Evolutionary conservation across 2,888 invertebrate species (phyloP).

Genomic region (Danaus chrysippus): DNA sequence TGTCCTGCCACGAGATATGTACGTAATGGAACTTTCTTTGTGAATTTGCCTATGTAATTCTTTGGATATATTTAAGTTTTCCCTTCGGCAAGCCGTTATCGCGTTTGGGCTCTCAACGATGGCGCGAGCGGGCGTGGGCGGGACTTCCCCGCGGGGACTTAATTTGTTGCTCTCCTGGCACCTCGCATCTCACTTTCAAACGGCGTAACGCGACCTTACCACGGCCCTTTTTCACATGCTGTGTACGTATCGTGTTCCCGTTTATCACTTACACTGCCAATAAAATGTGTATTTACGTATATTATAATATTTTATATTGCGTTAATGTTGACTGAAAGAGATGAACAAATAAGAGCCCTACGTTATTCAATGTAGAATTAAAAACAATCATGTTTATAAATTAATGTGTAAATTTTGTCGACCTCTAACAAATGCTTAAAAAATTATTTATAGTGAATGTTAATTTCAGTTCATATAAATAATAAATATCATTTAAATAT

Average conservation of each 20-base stretch:
- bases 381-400: too few species aligned
- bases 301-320: background rate
- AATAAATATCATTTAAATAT: too few species aligned
- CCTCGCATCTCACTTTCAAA: conserved; percentile 78
- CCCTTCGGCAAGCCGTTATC: conserved; percentile 73
- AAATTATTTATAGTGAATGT: too few species aligned
- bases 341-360: too few species aligned
- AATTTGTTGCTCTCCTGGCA: conserved; percentile 79
- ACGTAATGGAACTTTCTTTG: conserved; percentile 64
- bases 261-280: conserved; percentile 36
- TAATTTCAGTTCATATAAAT: too few species aligned
- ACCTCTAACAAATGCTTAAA: too few species aligned
- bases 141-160: conserved; percentile 71
- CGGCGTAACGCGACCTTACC: conserved; percentile 76
- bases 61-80: conserved; percentile 73
- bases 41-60: conserved; percentile 71
- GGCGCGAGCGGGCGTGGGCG: conserved; percentile 49
- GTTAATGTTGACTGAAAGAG: too few species aligned
- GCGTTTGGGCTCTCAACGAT: conserved; percentile 67
- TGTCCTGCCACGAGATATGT: conserved; percentile 42
- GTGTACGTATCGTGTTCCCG: conserved; percentile 57
- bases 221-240: conserved; percentile 59
- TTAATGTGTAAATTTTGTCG: too few species aligned
- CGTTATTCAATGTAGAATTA: too few species aligned
- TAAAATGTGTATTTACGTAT: conserved; percentile 14